Conservation (phyloP, 2,113 vertebrate genomes). For the Brachypodius melanocephalos region DNA sequence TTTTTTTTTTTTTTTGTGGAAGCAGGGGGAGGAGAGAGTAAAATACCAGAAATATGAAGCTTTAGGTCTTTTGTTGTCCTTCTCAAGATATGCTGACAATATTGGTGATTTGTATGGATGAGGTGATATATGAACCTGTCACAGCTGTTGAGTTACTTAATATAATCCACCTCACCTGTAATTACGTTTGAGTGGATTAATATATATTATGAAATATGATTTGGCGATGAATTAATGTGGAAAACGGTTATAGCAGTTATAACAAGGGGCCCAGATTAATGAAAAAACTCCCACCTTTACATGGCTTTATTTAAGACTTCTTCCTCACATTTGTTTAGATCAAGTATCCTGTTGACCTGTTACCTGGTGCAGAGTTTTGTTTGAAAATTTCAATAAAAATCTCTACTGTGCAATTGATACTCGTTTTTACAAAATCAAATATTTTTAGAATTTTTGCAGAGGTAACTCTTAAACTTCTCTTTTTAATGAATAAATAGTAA, state of each 20-base stretch:
- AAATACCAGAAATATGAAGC: background rate
- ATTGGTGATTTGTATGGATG: background rate
- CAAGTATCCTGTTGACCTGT: background rate
- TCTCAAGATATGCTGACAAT: background rate
- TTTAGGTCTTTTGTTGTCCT: background rate
- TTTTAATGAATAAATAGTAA: background rate
- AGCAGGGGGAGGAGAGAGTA: background rate
- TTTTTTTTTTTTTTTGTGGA: background rate
- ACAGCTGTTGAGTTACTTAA: background rate
- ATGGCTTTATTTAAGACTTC: background rate
- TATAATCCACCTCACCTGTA: background rate
- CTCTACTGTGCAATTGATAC: background rate
- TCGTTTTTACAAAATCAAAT: background rate
- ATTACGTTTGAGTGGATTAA: background rate
- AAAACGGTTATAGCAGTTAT: background rate
- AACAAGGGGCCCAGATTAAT: background rate
- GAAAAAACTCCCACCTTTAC: background rate
- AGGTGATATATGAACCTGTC: background rate
- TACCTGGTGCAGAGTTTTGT: background rate
- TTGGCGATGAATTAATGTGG: background rate
- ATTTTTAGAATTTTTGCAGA: background rate
- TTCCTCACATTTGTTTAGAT: background rate
- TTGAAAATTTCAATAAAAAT: background rate
- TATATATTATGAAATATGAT: background rate
- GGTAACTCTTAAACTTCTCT: background rate